These are phyloP conservation scores for Deroplatys truncata DNA, from an alignment of 2,888 invertebrate genomes.

Conservation along the genomic window DNA sequence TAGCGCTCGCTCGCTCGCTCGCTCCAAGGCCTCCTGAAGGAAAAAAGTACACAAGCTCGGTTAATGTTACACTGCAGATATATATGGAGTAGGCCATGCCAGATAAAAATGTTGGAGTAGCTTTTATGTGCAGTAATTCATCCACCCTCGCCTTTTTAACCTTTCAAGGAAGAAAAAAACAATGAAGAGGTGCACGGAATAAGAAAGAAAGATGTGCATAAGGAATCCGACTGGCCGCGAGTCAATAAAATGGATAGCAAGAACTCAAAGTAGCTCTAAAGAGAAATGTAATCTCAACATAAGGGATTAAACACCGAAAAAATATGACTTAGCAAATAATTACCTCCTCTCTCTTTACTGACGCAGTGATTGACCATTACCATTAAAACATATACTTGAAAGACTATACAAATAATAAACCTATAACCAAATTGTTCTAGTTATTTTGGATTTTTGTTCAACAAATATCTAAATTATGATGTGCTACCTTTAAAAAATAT, in stretches of 20 bases:
- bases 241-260: background rate
- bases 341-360: no score
- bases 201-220: background rate
- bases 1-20: background rate
- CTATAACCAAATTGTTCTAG: no score
- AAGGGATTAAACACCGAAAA: no score
- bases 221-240: background rate
- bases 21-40: background rate
- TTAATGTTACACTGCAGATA: background rate
- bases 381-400: no score
- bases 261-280: no score
- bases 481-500: no score
- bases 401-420: no score
- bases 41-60: background rate
- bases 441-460: no score
- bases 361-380: no score
- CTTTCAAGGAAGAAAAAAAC: background rate
- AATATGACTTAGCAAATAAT: no score
- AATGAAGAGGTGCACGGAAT: background rate
- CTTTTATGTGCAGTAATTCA: background rate
- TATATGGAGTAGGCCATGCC: background rate
- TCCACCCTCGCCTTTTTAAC: background rate
- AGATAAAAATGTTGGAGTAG: background rate
- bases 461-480: no score
- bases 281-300: no score